Evolutionary conservation across 53 echinoderm and acorn worm species (phyloP), one percentile per base, ranked within the genome.

Genomic region (Pentamera pediparva): DNA sequence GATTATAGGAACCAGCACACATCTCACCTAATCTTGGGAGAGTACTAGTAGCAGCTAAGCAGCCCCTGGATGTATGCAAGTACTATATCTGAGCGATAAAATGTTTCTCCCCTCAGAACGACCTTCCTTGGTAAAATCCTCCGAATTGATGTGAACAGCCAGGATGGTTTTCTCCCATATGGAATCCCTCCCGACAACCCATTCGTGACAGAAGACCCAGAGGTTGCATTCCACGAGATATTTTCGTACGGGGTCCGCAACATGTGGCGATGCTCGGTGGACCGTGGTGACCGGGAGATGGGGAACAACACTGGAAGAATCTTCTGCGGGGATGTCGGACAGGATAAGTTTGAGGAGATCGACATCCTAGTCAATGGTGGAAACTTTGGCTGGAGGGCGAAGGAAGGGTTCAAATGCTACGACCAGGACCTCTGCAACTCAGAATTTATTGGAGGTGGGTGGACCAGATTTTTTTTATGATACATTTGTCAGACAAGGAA

Each of bases 321-420:
- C 38, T 84, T 96, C 59, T 96, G 98, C 36, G 98, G 98, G 12
- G 98, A 96, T 63, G 98, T 96, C 18, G 98, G 98, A 51, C 98
- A 96, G 55, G 37, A 40, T 27, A 62, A 50, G 30, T 92, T 74
- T 60, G 98, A 96, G 58, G 98, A 96, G 78, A 86, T 96, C 53
- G 91, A 96, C 39, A 96, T 96, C 18, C 78, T 96, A 20, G 86
- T 88, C 49, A 96, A 86, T 35, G 98, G 98, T 21, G 98, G 98
- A 17, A 96, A 96, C 75, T 96, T 86, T 37, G 98, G 98, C 17
- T 96, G 98, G 98, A 52, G 98, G 21, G 98, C 82, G 0, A 91
- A 85, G 60, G 98, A 96, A 79, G 98, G 98, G 0, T 81, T 61
- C 43, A 51, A 61, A 10, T 96, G 98, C 73, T 96, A 83, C 64